Conservation (phyloP, 2,888 invertebrate genomes). For the Sceliomorpha sp. region DNA sequence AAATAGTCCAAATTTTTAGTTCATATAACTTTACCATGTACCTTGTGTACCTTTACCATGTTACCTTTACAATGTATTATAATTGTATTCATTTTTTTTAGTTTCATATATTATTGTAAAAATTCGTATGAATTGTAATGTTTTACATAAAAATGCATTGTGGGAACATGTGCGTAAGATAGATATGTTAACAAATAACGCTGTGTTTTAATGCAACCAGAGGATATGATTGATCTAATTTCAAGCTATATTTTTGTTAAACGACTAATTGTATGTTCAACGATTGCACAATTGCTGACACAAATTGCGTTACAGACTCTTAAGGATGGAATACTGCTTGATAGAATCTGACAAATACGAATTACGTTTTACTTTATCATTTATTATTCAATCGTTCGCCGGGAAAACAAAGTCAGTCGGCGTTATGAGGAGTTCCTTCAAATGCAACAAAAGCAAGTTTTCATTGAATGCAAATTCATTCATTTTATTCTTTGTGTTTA, state of each 20-base stretch:
- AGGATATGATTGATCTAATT: slow-evolving; percentile 14
- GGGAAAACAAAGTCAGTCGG: slow-evolving; percentile 17
- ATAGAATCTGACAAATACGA: slow-evolving; percentile 35
- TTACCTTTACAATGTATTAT: no score
- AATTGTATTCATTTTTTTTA: no score
- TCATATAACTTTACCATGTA: no score
- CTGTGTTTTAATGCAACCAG: slow-evolving; percentile 22
- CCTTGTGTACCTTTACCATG: no score
- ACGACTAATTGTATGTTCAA: slow-evolving; percentile 30
- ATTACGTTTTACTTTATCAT: slow-evolving; percentile 31
- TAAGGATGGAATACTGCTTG: slow-evolving; percentile 39
- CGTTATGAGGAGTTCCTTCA: slow-evolving; percentile 6
- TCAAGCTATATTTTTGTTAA: slow-evolving; percentile 23
- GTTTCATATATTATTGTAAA: no score
- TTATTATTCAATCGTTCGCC: slow-evolving; percentile 35
- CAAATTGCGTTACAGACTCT: slow-evolving; percentile 37
- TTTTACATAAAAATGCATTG: no score
- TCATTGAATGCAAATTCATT: slow-evolving; percentile 19
- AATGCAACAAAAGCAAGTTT: slow-evolving; percentile 18
- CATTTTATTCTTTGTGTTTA: slow-evolving; percentile 20
- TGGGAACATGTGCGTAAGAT: slow-evolving; percentile 8
- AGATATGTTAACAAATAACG: slow-evolving; percentile 32
- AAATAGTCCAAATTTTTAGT: no score
- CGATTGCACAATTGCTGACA: slow-evolving; percentile 38
- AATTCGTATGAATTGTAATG: no score